phyloP scores from a whole-genome alignment of 2,888 invertebrate species.

The Diadegma fenestrale region DNA sequence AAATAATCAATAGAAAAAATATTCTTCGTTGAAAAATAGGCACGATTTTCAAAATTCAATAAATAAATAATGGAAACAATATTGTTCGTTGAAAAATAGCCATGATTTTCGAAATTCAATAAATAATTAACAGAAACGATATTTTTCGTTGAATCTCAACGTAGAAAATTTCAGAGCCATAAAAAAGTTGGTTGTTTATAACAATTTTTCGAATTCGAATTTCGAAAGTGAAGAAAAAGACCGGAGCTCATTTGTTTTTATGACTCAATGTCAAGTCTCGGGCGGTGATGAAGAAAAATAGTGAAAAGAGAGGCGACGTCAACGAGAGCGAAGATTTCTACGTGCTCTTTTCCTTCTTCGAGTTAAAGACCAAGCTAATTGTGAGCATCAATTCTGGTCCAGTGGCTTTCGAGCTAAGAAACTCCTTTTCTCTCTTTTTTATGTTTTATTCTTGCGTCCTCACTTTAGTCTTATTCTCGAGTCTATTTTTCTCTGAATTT shows the following conservation, averaged over 20 bases:
- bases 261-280: background rate
- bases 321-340: conserved; percentile 39
- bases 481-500: background rate
- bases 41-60: too few species aligned
- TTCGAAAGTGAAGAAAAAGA: background rate
- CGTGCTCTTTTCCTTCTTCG: conserved; percentile 36
- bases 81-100: too few species aligned
- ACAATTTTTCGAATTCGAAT: background rate
- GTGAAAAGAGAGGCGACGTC: conserved; percentile 2
- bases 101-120: too few species aligned
- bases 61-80: too few species aligned
- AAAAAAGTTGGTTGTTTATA: background rate
- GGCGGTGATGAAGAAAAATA: conserved; percentile 4
- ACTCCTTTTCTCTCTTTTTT: background rate
- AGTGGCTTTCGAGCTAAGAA: conserved; percentile 54
- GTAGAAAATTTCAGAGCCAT: too few species aligned
- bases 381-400: conserved; percentile 65
- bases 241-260: background rate
- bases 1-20: too few species aligned
- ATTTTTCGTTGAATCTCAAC: too few species aligned
- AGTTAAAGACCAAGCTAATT: conserved; percentile 61
- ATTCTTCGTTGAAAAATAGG: too few species aligned
- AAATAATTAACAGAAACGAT: too few species aligned
- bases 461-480: background rate
- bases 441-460: background rate